phyloP scores from a whole-genome alignment of 2,113 vertebrate species.

The Chauna torquata region DNA sequence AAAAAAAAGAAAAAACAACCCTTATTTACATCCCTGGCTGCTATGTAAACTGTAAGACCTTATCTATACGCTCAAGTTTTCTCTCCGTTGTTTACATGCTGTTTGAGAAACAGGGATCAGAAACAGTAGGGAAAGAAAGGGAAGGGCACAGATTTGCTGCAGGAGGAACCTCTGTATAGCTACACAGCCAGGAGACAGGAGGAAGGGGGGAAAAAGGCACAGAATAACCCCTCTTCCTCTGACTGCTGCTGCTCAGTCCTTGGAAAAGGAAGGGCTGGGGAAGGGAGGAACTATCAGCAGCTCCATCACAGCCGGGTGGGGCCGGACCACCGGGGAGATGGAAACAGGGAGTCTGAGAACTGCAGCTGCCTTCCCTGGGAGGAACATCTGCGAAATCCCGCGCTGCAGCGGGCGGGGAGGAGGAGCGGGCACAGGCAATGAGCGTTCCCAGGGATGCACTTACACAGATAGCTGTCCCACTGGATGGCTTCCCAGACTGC shows the following conservation, averaged over 20 bases:
- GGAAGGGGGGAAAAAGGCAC: neutral
- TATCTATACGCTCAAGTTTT: neutral
- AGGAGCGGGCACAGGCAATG: slow-evolving; percentile 7
- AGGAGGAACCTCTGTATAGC: neutral
- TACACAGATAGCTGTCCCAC: neutral
- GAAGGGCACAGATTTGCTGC: neutral
- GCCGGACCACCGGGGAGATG: slow-evolving; percentile 44
- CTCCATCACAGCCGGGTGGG: slow-evolving; percentile 10
- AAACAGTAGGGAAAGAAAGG: neutral
- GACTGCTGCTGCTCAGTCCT: neutral
- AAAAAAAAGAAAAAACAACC: neutral
- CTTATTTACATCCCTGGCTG: slow-evolving; percentile 17
- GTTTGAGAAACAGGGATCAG: neutral
- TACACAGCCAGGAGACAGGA: neutral
- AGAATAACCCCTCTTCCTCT: neutral
- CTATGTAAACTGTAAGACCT: neutral
- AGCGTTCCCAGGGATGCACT: slow-evolving; percentile 16
- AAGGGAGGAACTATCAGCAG: slow-evolving; percentile 35
- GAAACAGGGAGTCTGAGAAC: neutral
- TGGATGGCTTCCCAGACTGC: slow-evolving; percentile 39
- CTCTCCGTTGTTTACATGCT: neutral
- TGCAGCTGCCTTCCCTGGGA: slow-evolving; percentile 51
- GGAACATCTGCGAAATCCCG: slow-evolving; percentile 56
- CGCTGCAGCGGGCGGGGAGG: neutral
- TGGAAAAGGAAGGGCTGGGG: neutral